phyloP scores from a whole-genome alignment of 2,888 invertebrate species.

The Ceraclea dissimilis region DNA sequence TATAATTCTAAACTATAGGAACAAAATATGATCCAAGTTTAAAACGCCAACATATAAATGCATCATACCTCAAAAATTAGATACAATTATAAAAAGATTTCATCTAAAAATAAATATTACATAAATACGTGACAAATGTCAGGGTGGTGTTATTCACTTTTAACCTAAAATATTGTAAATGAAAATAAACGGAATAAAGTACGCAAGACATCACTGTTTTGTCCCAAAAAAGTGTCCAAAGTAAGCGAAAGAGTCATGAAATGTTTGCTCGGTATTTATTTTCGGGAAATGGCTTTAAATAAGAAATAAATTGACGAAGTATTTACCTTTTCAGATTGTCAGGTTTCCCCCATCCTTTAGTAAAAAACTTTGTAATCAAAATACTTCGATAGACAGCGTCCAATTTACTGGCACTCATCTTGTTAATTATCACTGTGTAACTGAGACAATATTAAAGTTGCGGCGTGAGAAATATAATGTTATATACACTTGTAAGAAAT shows the following conservation, averaged over 20 bases:
- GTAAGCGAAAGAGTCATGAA: too few species aligned
- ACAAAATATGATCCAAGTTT: too few species aligned
- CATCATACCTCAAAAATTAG: too few species aligned
- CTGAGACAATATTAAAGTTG: too few species aligned
- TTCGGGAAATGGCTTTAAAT: neutral
- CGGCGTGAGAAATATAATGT: too few species aligned
- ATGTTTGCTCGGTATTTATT: neutral
- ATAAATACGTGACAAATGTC: constrained; percentile 16
- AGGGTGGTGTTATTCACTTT: constrained; percentile 1
- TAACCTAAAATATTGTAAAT: constrained; percentile 2
- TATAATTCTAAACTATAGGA: too few species aligned
- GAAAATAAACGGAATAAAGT: too few species aligned
- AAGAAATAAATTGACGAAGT: neutral
- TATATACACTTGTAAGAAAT: too few species aligned
- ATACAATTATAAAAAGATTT: too few species aligned
- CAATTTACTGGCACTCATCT: constrained; percentile 56
- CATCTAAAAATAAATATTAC: constrained; percentile 1
- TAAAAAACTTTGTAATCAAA: constrained; percentile 85
- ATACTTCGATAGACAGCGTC: constrained; percentile 81
- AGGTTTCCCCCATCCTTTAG: constrained; percentile 94
- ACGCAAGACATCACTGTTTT: too few species aligned
- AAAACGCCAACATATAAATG: too few species aligned
- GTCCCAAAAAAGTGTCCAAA: too few species aligned
- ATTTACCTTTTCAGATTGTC: constrained; percentile 75
- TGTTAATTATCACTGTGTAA: constrained; percentile 21